A percentile compares a stretch with the other conserved stretches of the same genome.
Conservation (phyloP, 1,140 invertebrate species). For the Xylocopa sonorina region DNA sequence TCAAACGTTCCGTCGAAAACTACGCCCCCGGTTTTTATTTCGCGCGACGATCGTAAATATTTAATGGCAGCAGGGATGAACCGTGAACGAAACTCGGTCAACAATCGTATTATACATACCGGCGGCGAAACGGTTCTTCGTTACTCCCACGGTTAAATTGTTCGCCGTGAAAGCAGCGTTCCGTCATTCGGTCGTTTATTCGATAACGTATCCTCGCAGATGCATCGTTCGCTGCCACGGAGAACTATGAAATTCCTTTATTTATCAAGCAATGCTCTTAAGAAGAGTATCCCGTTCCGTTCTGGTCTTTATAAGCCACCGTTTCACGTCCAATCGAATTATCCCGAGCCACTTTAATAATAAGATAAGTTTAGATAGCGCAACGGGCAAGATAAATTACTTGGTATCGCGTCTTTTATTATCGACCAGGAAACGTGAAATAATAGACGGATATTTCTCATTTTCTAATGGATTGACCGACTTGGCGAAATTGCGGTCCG, state of each 20-base stretch:
- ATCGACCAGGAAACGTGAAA: not conserved
- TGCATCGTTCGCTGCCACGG: slow-evolving; percentile 54
- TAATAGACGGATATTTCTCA: not conserved
- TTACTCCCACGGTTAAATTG: slow-evolving; percentile 21
- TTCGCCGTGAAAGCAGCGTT: not conserved
- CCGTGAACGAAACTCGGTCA: not conserved
- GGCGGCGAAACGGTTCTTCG: not conserved
- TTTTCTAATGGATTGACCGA: not conserved
- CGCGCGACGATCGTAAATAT: slow-evolving; percentile 5
- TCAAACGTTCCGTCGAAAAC: not conserved
- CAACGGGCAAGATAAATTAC: not conserved
- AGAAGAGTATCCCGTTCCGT: slow-evolving; percentile 22
- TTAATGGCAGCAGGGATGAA: slow-evolving; percentile 26
- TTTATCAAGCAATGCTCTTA: slow-evolving; percentile 80
- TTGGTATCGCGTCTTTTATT: not conserved
- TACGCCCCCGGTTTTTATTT: slow-evolving; percentile 5
- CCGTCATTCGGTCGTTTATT: slow-evolving; percentile 35
- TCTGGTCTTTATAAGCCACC: not conserved
- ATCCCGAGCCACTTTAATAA: slow-evolving; percentile 47
- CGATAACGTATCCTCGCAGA: slow-evolving; percentile 41
- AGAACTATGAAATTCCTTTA: slow-evolving; percentile 71
- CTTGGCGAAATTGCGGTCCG: not conserved
- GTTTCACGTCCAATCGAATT: slow-evolving; percentile 63
- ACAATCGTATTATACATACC: not conserved
- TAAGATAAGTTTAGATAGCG: slow-evolving; percentile 35